Evolutionary conservation across 2,113 vertebrate species (phyloP).

Genomic region (Tauraco erythrolophus): DNA sequence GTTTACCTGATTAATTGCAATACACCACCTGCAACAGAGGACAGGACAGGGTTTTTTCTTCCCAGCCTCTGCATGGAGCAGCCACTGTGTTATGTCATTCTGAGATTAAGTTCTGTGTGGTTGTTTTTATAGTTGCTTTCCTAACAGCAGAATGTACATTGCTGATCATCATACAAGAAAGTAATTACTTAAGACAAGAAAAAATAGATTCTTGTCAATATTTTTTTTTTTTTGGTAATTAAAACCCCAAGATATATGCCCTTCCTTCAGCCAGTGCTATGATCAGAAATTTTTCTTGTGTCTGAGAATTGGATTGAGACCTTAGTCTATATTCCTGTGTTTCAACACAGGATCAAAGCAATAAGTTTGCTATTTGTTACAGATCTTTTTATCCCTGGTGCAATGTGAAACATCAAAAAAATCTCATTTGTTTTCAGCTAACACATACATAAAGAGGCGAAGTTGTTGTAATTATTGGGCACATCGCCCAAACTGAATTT

Average conservation of each 20-base stretch:
- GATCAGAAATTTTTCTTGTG: neutral
- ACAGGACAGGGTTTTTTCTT: neutral
- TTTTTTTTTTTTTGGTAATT: neutral
- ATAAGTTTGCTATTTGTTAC: neutral
- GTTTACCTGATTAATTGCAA: neutral
- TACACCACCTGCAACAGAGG: neutral
- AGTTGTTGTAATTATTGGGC: neutral
- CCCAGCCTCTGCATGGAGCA: neutral
- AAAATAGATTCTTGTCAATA: neutral
- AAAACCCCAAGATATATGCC: neutral
- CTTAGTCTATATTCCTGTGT: neutral
- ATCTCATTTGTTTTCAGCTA: constrained; percentile 35
- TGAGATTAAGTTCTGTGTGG: neutral
- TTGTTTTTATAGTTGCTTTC: neutral
- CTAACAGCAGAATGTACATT: neutral
- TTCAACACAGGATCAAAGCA: neutral
- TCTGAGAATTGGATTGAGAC: neutral
- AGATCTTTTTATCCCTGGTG: neutral
- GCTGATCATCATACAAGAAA: neutral
- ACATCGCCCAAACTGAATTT: neutral
- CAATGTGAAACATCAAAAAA: constrained; percentile 24
- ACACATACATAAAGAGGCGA: neutral
- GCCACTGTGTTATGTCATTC: neutral
- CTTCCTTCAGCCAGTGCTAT: neutral
- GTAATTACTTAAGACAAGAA: neutral